Evolutionary conservation across 2,113 vertebrate genomes (phyloP), one percentile per base, ranked within the genome.

Genomic region (Chaetorhynchus papuensis): DNA sequence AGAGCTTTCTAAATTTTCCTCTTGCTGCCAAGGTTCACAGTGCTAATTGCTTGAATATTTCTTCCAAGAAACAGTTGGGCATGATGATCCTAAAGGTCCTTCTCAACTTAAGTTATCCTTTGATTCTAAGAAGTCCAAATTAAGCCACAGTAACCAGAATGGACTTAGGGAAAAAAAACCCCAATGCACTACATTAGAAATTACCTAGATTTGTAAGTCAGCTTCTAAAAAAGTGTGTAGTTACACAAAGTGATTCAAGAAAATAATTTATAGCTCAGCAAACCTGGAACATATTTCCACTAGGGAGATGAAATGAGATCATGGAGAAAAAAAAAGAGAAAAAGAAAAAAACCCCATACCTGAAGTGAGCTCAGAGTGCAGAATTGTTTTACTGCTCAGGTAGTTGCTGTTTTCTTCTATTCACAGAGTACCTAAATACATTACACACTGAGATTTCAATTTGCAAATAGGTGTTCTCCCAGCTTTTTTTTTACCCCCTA

Each of bases 271-370:
- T 13, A 79, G 44, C 35, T 54, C 59, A 83, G 66, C 45, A 92
- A 94, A 89, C 27, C 49, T 72, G 49, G 69, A 87, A 82, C 16
- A 39, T 69, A 83, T 57, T 95, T 88, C 28, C 63, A 92, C 37
- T 26, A 44, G 39, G 37, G 45, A 88, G 37, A 93, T 50, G 14
- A 93, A 93, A 72, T 39, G 20, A 90, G 57, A 90, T 6, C 0
- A 0, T n/a, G 28, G 17, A 31, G 5, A 0, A 12, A 54, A 60
- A 44, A 39, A 13, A 78, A 59, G 3, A 1, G 15, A 4, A 21
- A 31, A 24, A 14, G 13, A 3, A 15, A 19, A 33, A 45, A 37
- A 47, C 0, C 30, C 5, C 17, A 63, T 19, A 69, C 7, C 18
- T 90, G 19, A 61, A 83, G 27, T 15, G 33, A 95, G 44, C 22